phyloP scores from a whole-genome alignment of 37 sponge, comb jelly and placozoan genomes.

The Halichondria panicea region DNA sequence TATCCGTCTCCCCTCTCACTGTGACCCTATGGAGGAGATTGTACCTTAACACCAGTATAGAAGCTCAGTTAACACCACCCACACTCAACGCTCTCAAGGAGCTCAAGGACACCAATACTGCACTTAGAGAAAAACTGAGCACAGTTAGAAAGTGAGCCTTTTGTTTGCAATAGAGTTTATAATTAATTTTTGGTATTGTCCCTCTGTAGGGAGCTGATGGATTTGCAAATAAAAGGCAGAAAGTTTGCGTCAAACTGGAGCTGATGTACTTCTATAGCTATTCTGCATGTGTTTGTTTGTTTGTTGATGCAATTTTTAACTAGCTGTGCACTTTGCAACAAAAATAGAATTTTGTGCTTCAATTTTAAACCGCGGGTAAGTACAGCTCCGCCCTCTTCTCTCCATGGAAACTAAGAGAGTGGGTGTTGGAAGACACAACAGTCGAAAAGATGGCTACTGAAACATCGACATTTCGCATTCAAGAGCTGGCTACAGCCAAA shows the following conservation, averaged over 20 bases:
- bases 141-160: conserved; percentile 38
- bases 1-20: conserved; percentile 23
- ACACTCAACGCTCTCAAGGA: not conserved
- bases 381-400: no score
- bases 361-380: no score
- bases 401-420: no score
- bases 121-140: conserved; percentile 2
- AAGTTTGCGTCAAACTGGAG: conserved; percentile 37
- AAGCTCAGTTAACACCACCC: not conserved
- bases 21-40: conserved; percentile 39
- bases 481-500: conserved; percentile 48
- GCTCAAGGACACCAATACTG: conserved; percentile 32
- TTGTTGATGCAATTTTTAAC: not conserved
- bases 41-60: conserved; percentile 14
- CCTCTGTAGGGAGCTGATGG: conserved; percentile 31
- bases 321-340: no score
- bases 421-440: no score
- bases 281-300: not conserved
- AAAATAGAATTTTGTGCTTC: no score
- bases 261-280: no score
- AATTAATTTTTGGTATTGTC: not conserved
- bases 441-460: no score
- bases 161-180: not conserved
- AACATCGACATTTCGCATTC: not conserved
- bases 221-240: conserved; percentile 41